Evolutionary conservation across 2,113 vertebrate species (phyloP).

Genomic region (Pheucticus melanocephalus): DNA sequence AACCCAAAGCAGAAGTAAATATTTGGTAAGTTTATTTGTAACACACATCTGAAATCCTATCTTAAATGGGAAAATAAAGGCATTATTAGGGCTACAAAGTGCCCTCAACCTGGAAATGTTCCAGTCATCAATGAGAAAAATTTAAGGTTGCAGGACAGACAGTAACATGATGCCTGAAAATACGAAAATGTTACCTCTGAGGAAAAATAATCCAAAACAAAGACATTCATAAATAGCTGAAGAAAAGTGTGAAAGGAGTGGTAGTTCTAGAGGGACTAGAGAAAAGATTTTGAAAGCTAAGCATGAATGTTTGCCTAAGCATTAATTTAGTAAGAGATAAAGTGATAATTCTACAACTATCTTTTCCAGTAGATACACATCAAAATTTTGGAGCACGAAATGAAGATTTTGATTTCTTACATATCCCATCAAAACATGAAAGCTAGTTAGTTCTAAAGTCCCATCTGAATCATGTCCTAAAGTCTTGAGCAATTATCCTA

Average conservation of each 20-base stretch:
- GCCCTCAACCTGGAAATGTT: not conserved
- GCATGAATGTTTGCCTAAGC: not conserved
- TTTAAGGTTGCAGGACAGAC: not conserved
- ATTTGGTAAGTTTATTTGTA: not conserved
- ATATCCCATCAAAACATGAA: not conserved
- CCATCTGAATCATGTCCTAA: not conserved
- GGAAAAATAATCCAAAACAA: not conserved
- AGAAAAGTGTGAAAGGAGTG: not conserved
- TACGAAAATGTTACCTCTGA: not conserved
- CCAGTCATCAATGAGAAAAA: not conserved
- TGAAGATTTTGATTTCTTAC: not conserved
- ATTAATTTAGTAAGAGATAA: not conserved
- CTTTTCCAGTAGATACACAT: not conserved
- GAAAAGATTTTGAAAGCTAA: not conserved
- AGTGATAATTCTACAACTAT: not conserved
- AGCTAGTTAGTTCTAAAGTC: not conserved
- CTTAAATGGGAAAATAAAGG: not conserved
- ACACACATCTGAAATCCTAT: not conserved
- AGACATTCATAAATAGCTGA: not conserved
- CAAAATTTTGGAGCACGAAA: not conserved
- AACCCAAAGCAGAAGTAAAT: not conserved
- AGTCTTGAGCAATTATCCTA: not conserved
- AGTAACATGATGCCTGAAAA: not conserved
- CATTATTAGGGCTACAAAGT: not conserved
- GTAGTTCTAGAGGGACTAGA: not conserved